These are phyloP conservation scores for Setophaga coronata DNA, from an alignment of 2,113 vertebrate species.

Conservation along the genomic window DNA sequence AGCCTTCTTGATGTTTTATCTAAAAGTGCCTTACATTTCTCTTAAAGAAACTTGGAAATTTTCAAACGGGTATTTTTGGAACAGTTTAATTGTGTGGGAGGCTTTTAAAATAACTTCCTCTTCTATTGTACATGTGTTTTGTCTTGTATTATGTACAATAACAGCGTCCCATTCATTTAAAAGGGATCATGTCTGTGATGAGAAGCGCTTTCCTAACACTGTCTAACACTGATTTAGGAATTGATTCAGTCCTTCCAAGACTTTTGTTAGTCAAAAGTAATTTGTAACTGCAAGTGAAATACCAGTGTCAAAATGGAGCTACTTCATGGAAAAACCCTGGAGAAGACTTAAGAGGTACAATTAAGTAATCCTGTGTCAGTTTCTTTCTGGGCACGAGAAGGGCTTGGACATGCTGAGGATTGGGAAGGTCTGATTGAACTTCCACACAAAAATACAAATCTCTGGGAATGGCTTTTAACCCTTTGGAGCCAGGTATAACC, in stretches of 20 bases:
- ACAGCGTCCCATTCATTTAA: neutral
- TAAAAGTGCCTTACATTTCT: neutral
- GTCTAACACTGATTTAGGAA: neutral
- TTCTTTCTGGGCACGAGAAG: neutral
- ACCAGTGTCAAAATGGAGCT: neutral
- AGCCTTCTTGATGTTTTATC: neutral
- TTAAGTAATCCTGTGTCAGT: neutral
- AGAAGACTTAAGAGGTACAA: neutral
- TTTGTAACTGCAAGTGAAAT: neutral
- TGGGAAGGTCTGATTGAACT: neutral
- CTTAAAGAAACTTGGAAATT: neutral
- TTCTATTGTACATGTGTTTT: neutral
- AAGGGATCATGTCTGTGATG: neutral
- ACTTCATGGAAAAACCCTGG: neutral
- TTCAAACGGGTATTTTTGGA: neutral
- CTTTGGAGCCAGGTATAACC: neutral
- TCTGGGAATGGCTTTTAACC: neutral
- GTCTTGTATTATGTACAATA: neutral
- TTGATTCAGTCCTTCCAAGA: neutral
- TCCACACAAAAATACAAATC: neutral
- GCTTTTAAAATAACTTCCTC: neutral
- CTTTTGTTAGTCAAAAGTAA: neutral
- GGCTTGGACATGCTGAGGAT: neutral
- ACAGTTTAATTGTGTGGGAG: neutral
- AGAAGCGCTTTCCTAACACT: neutral